These are phyloP conservation scores for Halocaridina rubra DNA, from an alignment of 2,888 invertebrate species.

Conservation along the genomic window DNA sequence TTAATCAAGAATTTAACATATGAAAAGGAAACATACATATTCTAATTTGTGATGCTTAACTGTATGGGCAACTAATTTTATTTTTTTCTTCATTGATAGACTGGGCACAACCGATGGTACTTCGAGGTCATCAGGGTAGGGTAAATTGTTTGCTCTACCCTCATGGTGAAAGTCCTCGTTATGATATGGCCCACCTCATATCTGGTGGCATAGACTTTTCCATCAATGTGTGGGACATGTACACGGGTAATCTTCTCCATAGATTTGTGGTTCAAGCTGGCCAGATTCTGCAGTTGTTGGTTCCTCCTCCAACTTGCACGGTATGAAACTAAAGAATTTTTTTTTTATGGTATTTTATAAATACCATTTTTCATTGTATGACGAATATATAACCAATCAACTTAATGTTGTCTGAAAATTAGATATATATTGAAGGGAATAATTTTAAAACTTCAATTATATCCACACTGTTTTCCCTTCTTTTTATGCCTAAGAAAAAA, in stretches of 20 bases:
- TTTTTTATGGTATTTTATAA: neutral
- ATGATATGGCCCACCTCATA: conserved; percentile 88
- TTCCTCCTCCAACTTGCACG: conserved; percentile 85
- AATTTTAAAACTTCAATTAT: no score
- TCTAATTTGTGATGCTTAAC: no score
- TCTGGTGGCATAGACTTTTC: conserved; percentile 98
- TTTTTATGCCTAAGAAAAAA: no score
- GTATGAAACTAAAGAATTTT: no score
- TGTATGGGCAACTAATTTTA: no score
- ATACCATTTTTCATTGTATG: neutral
- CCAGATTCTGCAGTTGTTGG: conserved; percentile 92
- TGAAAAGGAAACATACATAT: no score
- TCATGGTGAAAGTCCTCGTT: conserved; percentile 84
- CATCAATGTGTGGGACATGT: conserved; percentile 95
- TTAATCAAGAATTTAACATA: no score
- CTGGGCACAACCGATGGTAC: conserved; percentile 89
- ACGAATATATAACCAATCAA: neutral
- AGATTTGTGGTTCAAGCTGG: conserved; percentile 98
- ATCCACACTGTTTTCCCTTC: no score
- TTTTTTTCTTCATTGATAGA: no score
- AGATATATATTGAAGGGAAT: no score
- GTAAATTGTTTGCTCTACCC: conserved; percentile 97
- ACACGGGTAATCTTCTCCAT: conserved; percentile 87
- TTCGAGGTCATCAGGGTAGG: conserved; percentile 90
- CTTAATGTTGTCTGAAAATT: neutral